Evolutionary conservation across 2,888 invertebrate genomes (phyloP), one percentile per base, ranked within the genome.

Genomic region (Disparrhopalites patrizii): DNA sequence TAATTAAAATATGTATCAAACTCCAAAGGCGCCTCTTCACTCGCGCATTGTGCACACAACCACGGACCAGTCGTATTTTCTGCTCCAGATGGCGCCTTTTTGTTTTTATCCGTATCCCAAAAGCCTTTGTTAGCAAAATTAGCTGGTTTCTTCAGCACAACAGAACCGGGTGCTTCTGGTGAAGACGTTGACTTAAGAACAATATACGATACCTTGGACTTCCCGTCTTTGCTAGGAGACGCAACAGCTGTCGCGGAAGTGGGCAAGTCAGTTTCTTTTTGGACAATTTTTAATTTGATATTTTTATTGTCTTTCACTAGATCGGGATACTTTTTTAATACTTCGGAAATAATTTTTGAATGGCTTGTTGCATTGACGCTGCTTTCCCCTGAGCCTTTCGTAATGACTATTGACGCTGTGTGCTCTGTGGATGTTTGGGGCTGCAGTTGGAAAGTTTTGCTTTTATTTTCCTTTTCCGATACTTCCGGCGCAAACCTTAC

Each of bases 281-380:
- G 86, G 79, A 91, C 84, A 69, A 93, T 91, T 80, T 91, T 92
- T 18, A 93, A 79, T 77, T 90, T 88, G 33, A 93, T 91, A 76
- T 90, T 93, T 78, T 91, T 91, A 77, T 90, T 91, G 76, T 88
- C 88, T 78, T 90, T 90, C 0, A 92, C 88, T 68, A 93, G 82
- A 79, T 92, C 89, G 0, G 93, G 92, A 82, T 91, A 92, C 78
- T 91, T 92, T 73, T 91, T 91, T 38, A 93, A 78, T 0, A 93
- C 90, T 73, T 91, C 91, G 68, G 90, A 87, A 65, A 93, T 91
- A 60, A 93, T 90, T 81, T 90, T 91, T 0, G 91, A 90, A 80
- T 92, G 92, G 78, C 88, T 87, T 38, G 78, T 47, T 43, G 63
- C 30, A n/a, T 51, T 31, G 30, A 70, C 69, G 5, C 28, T 51